Base-by-base conservation (phyloP, 2,888 invertebrate genomes). In the Plemyria rubiginata region DNA sequence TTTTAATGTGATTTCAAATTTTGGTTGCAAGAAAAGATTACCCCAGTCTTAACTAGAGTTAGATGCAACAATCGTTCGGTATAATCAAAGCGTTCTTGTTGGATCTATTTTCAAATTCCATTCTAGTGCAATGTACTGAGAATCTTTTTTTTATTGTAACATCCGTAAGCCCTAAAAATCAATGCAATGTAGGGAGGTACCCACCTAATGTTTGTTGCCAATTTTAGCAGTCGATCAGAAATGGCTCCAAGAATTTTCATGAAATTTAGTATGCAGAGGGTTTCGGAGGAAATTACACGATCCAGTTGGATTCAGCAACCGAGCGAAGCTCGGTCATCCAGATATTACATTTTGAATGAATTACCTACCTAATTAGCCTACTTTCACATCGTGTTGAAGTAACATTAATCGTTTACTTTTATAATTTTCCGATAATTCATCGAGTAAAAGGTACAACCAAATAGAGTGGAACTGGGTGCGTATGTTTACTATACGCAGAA, bases 401-500 rank as follows among this genome's bases (percentile, higher is more conserved):
- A 52, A 15, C 32, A 63, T 60, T 60, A 49, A 13, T 46, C 50
- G 55, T 32, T 41, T 51, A 50, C 40, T 59, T 57, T 60, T 57
- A 51, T 54, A 54, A 53, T 46, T 53, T 38, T 38, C 53, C 56
- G 45, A 60, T 50, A 57, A 50, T 16, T 54, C 52, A 53, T 38
- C n/a, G 22, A 45, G 53, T 60, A n/a, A 22, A 22, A 22, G 22
- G 48, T 54, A 46, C 13, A 15, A 28, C 8, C 5, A 50, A 60
- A 29, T 65, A 46, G 65, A 65, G 60, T 60, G 57, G 51, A 65
- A 65, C 65, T 63, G 15, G 12, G 15, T 45, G 51, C 22, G 40
- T 53, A 46, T 60, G 40, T 59, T 56, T 53, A 56, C 52, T 60
- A 45, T 43, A 51, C 57, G 50, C 40, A 41, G 12, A 8, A 8